Evolutionary conservation across 2,888 invertebrate species (phyloP).

Genomic region (Acleris cristana): DNA sequence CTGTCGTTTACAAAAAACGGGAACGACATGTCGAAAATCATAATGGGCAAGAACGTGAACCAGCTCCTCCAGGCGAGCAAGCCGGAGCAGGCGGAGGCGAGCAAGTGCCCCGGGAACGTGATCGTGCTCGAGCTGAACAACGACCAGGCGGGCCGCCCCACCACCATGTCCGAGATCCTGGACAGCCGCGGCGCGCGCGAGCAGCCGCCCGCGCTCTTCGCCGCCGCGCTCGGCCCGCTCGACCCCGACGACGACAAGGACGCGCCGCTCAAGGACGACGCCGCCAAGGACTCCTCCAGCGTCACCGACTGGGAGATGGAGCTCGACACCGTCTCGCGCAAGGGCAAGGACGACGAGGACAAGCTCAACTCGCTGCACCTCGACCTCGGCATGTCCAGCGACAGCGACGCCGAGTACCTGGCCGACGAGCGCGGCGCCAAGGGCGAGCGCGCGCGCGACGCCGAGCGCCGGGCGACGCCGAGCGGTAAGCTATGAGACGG

Average conservation of each 20-base stretch:
- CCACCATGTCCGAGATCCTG: constrained; percentile 77
- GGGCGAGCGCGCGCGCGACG: constrained; percentile 62
- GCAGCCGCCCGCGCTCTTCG: constrained; percentile 77
- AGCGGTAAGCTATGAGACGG: constrained; percentile 61
- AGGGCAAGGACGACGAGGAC: constrained; percentile 73
- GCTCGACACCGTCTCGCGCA: constrained; percentile 79
- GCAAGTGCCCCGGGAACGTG: constrained; percentile 73
- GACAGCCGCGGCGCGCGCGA: constrained; percentile 59
- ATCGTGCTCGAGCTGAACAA: constrained; percentile 78
- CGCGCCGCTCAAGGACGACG: constrained; percentile 63
- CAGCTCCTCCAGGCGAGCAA: constrained; percentile 74
- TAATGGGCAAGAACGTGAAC: constrained; percentile 80
- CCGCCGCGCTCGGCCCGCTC: constrained; percentile 45
- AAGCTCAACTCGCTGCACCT: constrained; percentile 76
- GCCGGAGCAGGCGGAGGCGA: constrained; percentile 62
- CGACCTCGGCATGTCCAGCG: constrained; percentile 80
- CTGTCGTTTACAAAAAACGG: constrained; percentile 76
- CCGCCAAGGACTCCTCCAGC: constrained; percentile 68
- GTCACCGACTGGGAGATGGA: constrained; percentile 86
- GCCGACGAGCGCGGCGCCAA: constrained; percentile 63
- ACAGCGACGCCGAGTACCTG: constrained; percentile 76
- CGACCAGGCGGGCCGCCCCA: constrained; percentile 73
- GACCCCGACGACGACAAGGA: constrained; percentile 65
- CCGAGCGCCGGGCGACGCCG: constrained; percentile 62
- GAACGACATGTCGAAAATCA: constrained; percentile 78